Percentiles rank a stretch among this genome's conserved stretches.
Conservation (phyloP, 92 coral and sea anemone genomes). For the Zoanthus gigantus region DNA sequence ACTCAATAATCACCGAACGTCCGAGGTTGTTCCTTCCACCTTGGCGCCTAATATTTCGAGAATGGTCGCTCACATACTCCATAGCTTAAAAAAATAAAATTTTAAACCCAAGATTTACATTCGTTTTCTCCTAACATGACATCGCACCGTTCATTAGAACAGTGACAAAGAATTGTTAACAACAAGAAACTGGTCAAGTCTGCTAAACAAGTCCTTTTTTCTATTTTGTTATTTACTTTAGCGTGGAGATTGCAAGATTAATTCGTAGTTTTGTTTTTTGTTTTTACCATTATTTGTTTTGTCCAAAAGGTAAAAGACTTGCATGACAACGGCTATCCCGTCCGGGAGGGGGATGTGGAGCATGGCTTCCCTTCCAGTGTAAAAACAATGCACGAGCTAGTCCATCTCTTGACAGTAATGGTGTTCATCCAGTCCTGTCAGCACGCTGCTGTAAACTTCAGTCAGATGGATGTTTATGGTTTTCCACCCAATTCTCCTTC, state of each 20-base stretch:
- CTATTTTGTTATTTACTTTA: background rate
- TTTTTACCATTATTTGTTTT: background rate
- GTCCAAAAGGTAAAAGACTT: constrained; percentile 45
- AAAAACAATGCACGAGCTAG: constrained; percentile 36
- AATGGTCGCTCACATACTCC: too few relatives aligned
- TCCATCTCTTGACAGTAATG: constrained; percentile 64
- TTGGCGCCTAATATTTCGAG: too few relatives aligned
- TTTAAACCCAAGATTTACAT: too few relatives aligned
- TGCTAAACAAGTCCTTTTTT: too few relatives aligned
- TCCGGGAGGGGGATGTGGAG: constrained; percentile 65
- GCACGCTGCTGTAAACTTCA: constrained; percentile 84
- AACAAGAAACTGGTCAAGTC: too few relatives aligned
- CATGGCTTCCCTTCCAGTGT: constrained; percentile 56
- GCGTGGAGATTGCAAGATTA: background rate
- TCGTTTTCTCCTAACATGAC: too few relatives aligned
- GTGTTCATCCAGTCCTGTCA: constrained; percentile 75
- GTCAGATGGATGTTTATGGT: constrained; percentile 75
- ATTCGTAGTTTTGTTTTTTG: background rate
- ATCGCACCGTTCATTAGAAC: too few relatives aligned
- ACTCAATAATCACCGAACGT: too few relatives aligned
- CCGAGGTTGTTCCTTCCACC: too few relatives aligned
- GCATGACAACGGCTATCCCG: constrained; percentile 69
- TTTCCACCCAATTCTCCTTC: constrained; percentile 81
- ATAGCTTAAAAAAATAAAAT: too few relatives aligned
- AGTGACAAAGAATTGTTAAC: too few relatives aligned